phyloP scores from a whole-genome alignment of 53 echinoderm and acorn worm genomes.

The Paracentrotus lividus region DNA sequence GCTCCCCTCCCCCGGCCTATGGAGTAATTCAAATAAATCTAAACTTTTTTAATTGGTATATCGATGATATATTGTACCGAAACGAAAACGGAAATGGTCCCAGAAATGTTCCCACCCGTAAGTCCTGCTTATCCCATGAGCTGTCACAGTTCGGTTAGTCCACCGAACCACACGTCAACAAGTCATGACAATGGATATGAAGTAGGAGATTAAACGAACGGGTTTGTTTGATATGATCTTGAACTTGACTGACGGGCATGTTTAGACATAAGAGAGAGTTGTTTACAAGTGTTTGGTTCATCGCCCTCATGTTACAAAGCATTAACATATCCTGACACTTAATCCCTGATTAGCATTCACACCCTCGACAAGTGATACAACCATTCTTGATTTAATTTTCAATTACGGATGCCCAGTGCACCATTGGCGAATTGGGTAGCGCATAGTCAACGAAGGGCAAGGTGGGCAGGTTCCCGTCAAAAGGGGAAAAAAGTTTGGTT shows the following conservation, averaged over 20 bases:
- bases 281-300: background rate
- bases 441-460: too few relatives aligned
- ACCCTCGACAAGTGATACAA: background rate
- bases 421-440: too few relatives aligned
- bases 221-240: slow-evolving; percentile 6
- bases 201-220: background rate
- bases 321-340: background rate
- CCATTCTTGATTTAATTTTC: too few relatives aligned
- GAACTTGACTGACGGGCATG: background rate
- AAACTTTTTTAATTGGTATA: too few relatives aligned
- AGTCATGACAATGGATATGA: background rate
- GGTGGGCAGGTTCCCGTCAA: too few relatives aligned
- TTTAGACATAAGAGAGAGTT: background rate
- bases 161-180: background rate
- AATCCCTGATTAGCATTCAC: slow-evolving; percentile 11
- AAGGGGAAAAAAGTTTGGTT: too few relatives aligned
- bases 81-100: slow-evolving; percentile 13
- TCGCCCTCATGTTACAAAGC: background rate
- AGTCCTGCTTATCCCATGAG: too few relatives aligned
- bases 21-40: too few relatives aligned
- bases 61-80: too few relatives aligned
- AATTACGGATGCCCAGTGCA: too few relatives aligned
- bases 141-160: background rate
- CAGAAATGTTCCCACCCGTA: background rate
- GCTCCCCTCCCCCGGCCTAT: too few relatives aligned